Evolutionary conservation across 2,113 vertebrate genomes (phyloP).

Genomic region (Mustela nigripes): DNA sequence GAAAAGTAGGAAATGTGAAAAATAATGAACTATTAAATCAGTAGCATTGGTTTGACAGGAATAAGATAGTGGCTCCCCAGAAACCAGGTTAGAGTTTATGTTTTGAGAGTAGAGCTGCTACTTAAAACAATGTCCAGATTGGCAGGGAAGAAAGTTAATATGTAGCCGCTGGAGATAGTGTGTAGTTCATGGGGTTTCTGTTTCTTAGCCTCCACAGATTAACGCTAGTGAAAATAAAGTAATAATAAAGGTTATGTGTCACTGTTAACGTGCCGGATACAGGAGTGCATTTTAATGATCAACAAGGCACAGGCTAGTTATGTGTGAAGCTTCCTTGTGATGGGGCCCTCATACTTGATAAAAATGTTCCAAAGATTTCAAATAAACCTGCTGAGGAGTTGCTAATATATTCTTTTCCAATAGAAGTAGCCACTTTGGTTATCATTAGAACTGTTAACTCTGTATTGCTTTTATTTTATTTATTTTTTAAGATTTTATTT

Average conservation of each 20-base stretch:
- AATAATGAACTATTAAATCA: background rate
- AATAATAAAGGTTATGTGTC: background rate
- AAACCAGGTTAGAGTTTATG: background rate
- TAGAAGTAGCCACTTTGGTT: background rate
- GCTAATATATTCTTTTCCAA: background rate
- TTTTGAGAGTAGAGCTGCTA: background rate
- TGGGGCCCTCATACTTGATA: background rate
- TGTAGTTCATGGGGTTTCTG: slow-evolving; percentile 19
- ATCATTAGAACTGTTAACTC: background rate
- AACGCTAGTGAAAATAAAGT: slow-evolving; percentile 41
- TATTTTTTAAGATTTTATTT: background rate
- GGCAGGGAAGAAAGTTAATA: slow-evolving; percentile 40
- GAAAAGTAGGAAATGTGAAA: slow-evolving; percentile 19
- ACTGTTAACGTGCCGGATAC: background rate
- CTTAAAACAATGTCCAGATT: background rate
- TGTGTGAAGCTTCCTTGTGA: background rate
- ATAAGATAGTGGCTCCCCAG: background rate
- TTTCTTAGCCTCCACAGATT: slow-evolving; percentile 52
- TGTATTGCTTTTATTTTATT: background rate
- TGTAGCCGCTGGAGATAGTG: slow-evolving; percentile 47
- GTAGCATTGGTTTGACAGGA: background rate
- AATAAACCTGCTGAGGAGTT: background rate
- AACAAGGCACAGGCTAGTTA: background rate
- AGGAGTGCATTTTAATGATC: background rate
- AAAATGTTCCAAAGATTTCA: background rate